Conservation (phyloP, 2,797 vertebrate species). For the Epinephelus coioides region DNA sequence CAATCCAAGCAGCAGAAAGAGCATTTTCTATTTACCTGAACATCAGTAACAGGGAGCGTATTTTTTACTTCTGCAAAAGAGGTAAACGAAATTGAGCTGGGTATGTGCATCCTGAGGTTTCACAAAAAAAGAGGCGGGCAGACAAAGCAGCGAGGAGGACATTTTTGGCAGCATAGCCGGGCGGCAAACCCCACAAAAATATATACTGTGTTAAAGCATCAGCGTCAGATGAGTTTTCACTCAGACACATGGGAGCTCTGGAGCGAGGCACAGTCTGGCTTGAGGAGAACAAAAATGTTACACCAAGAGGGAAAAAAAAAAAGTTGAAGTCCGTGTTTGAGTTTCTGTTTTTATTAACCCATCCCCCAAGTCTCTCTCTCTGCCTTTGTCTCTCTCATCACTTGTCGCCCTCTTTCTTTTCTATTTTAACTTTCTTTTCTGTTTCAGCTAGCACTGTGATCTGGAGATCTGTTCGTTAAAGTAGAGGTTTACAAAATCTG, state of each 20-base stretch:
- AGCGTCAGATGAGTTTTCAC: conserved; percentile 47
- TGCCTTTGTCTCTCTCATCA: conserved; percentile 10
- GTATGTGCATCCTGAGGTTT: conserved; percentile 35
- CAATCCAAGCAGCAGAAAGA: conserved; percentile 30
- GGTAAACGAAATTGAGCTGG: conserved; percentile 32
- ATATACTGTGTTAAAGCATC: conserved; percentile 27
- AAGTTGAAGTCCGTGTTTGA: conserved; percentile 33
- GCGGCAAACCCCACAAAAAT: conserved; percentile 35
- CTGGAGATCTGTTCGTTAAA: conserved; percentile 32
- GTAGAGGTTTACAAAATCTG: not conserved
- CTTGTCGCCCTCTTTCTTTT: conserved; percentile 5
- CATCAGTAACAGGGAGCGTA: conserved; percentile 17
- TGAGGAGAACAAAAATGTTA: conserved; percentile 21
- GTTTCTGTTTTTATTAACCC: conserved; percentile 38
- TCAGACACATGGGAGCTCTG: conserved; percentile 35
- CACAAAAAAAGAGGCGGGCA: conserved; percentile 26
- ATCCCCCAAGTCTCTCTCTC: not conserved
- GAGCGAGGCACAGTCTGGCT: conserved; percentile 20
- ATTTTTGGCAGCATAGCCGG: conserved; percentile 39
- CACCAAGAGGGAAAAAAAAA: not conserved
- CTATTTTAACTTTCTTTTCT: conserved; percentile 10
- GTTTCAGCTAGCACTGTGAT: conserved; percentile 1
- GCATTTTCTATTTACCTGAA: conserved; percentile 25
- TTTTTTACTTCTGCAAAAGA: conserved; percentile 28
- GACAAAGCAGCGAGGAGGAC: conserved; percentile 30